Evolutionary conservation across 2,797 vertebrate genomes (phyloP), one percentile per base, ranked within the genome.

Genomic region (Hyperoplus immaculatus): DNA sequence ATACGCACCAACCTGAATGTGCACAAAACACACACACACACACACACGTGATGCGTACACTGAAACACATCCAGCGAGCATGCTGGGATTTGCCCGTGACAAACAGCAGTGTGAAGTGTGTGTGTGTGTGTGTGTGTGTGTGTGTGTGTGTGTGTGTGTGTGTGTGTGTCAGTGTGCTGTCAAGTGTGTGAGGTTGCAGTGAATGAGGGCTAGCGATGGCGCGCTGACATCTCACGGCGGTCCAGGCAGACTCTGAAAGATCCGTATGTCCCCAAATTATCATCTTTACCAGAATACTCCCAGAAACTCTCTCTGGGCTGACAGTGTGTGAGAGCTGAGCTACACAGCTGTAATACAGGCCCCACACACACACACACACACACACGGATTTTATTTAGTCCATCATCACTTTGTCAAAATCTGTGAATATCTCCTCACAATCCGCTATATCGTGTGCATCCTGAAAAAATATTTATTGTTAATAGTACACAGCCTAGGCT

Each of bases 121-220:
- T 87, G 69, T 86, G 85, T 83, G 83, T 87, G 79, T 36, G 80
- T 63, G 74, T 75, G 65, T 77, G 82, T 85, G 77, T 78, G 81
- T 8, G 72, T 89, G 89, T 90, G 86, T 77, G 84, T 85, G 81
- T 87, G 69, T 85, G 85, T 83, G 83, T 87, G 77, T 77, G 83
- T 85, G 81, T 87, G 69, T 85, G 85, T 83, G 83, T 87, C 80
- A 39, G 80, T 63, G 74, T 76, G 65, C 69, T 77, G 82, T 85
- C 79, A 80, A 80, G 81, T 8, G 72, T 89, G 89, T 90, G 86
- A 90, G 88, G 82, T 81, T 82, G 82, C 66, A 50, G 78, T 64
- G 79, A 87, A 83, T 67, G 80, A 82, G 63, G 79, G 69, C 72
- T 64, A 4, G 77, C 82, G 80, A 90, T 86, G 90, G 84, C 85